Evolutionary conservation across 2,113 vertebrate species (phyloP).

Genomic region (Bombycilla garrulus): DNA sequence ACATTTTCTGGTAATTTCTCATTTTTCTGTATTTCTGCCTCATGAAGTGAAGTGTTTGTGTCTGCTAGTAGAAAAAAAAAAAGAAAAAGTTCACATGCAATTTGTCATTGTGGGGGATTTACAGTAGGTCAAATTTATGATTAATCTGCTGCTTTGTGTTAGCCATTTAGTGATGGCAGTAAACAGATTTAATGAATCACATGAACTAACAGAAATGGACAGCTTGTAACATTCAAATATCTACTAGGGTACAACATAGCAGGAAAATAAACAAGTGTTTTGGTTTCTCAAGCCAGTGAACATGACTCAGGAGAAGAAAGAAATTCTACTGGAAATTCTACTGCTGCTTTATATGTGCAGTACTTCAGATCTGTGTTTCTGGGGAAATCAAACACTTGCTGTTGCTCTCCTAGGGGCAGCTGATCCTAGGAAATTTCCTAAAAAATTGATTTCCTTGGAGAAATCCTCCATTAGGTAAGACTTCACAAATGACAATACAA

Average conservation of each 20-base stretch:
- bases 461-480: not conserved
- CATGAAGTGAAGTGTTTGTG: not conserved
- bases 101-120: conserved; percentile 9
- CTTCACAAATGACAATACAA: not conserved
- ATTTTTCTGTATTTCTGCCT: not conserved
- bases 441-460: not conserved
- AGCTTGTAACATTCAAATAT: not conserved
- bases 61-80: not conserved
- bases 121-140: conserved; percentile 26
- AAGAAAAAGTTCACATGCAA: not conserved
- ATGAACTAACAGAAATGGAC: not conserved
- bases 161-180: conserved; percentile 15
- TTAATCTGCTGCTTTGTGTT: conserved; percentile 20
- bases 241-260: not conserved
- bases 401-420: not conserved
- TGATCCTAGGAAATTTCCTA: not conserved
- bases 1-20: not conserved
- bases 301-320: not conserved
- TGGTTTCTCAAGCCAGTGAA: conserved; percentile 10
- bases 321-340: not conserved
- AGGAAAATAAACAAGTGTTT: conserved; percentile 11
- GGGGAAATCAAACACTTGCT: not conserved
- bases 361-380: not conserved
- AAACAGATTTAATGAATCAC: conserved; percentile 4
- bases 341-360: not conserved